phyloP scores from a whole-genome alignment of 2,888 invertebrate species.

The Galerucella calmariensis region DNA sequence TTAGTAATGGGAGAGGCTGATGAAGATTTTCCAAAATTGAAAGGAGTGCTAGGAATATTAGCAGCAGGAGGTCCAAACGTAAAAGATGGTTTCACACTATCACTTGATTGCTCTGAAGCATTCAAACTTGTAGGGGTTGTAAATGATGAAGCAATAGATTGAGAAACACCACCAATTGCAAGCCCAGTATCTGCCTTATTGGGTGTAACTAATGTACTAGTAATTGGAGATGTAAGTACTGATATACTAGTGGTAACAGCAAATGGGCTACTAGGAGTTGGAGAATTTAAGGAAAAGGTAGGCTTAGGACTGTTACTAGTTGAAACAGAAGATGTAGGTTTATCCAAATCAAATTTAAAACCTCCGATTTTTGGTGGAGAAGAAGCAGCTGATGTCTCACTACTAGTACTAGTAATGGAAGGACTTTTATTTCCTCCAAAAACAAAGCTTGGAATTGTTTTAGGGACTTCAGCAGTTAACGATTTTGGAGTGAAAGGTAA shows the following conservation, averaged over 20 bases:
- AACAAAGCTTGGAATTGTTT: constrained; percentile 18
- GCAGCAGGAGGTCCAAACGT: constrained; percentile 16
- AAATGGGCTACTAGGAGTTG: not conserved
- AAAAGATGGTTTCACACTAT: constrained; percentile 8
- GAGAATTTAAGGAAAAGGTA: not conserved
- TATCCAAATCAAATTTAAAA: constrained; percentile 55
- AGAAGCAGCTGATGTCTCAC: constrained; percentile 14
- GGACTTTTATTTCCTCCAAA: constrained; percentile 15
- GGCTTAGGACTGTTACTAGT: not conserved
- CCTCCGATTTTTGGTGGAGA: constrained; percentile 53
- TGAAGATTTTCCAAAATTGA: constrained; percentile 16
- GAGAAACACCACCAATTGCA: not conserved
- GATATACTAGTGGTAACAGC: constrained; percentile 1
- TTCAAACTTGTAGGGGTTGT: not conserved
- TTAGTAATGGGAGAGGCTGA: constrained; percentile 11
- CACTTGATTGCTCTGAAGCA: not conserved
- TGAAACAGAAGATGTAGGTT: constrained; percentile 35
- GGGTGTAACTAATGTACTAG: not conserved
- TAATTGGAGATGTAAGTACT: constrained; percentile 11
- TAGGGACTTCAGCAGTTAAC: constrained; percentile 13
- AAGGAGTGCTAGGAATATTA: constrained; percentile 3
- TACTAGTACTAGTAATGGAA: constrained; percentile 6
- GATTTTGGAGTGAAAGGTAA: constrained; percentile 10
- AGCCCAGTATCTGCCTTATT: not conserved
- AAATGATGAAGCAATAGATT: too few relatives aligned